Base-by-base conservation (phyloP, 2,888 invertebrate genomes). In the Tillus elongatus region DNA sequence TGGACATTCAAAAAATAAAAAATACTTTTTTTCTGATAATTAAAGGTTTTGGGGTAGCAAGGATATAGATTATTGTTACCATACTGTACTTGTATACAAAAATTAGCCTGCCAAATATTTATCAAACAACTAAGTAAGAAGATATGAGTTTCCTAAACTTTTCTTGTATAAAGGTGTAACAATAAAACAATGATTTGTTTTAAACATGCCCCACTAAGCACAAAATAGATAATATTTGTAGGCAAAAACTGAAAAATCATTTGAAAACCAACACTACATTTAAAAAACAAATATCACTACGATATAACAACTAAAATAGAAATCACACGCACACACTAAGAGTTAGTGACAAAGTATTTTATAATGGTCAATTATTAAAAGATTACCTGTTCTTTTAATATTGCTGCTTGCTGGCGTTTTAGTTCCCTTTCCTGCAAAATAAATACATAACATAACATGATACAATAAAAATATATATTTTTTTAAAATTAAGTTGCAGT, bases 371-470 rank as follows among this genome's bases (percentile, higher is more conserved):
- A 19, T 8, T 19, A n/a, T 19, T 12, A 41, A 19, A 42, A 61
- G 72, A 43, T 72, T 74, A 90, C 90, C 85, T 91, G 91, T 70
- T 91, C 90, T 70, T 90, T 90, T 52, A 89, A 71, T 59, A 90
- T 74, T 47, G 87, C 81, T 34, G 87, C 82, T 62, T 91, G 90
- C 61, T 91, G 89, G 57, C 89, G 72, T 68, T 91, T 90, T 59
- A 89, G 67, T 69, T 92, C 91, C 62, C 88, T 77, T 65, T 92
- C 91, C 91, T 91, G 74, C 39, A 79, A 74, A 66, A 71, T 71
- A 53, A 53, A 6, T 8, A 19, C 6, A 6, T 19, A 19, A 19
- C n/a, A 19, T 8, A 8, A 19, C n/a, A 19, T n/a, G n/a, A 8
- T 19, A 19, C 8, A 10, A 31, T 10, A 13, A 26, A 36, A 32